phyloP scores from a whole-genome alignment of 2,113 vertebrate genomes.

The Naja naja region DNA sequence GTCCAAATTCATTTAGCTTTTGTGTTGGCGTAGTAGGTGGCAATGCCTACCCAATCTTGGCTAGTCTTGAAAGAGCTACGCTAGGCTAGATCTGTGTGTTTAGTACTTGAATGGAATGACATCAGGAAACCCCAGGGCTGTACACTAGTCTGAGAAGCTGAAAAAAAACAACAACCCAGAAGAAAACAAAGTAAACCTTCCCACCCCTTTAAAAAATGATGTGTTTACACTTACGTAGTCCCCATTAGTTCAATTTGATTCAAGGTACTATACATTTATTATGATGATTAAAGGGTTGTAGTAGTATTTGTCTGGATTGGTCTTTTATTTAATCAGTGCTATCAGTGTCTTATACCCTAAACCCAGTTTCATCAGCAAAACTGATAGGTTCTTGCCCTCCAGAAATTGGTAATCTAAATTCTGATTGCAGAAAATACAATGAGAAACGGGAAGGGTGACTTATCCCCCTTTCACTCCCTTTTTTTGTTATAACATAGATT shows the following conservation, averaged over 20 bases:
- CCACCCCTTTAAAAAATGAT: neutral
- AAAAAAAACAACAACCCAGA: neutral
- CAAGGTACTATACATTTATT: neutral
- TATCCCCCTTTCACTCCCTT: neutral
- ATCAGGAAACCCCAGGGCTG: neutral
- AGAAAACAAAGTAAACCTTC: neutral
- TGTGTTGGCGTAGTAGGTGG: neutral
- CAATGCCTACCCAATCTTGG: neutral
- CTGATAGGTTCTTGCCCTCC: neutral
- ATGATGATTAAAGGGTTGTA: neutral
- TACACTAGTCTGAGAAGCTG: neutral
- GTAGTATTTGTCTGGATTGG: neutral
- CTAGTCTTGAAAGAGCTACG: neutral
- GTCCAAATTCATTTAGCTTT: neutral
- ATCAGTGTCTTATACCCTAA: too few species aligned
- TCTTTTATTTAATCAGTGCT: neutral
- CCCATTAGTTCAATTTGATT: neutral
- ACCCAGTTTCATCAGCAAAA: neutral
- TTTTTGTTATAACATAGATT: slow-evolving; percentile 29
- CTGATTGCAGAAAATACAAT: neutral
- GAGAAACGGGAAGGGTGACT: neutral
- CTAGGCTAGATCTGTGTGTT: neutral
- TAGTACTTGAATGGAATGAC: neutral
- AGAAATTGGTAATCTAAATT: neutral
- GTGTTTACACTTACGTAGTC: neutral